A percentile compares a stretch with the other conserved stretches of the same genome.
Evolutionary conservation across 2,797 vertebrate species (phyloP).

Genomic region (Eurystomus glaucurus): DNA sequence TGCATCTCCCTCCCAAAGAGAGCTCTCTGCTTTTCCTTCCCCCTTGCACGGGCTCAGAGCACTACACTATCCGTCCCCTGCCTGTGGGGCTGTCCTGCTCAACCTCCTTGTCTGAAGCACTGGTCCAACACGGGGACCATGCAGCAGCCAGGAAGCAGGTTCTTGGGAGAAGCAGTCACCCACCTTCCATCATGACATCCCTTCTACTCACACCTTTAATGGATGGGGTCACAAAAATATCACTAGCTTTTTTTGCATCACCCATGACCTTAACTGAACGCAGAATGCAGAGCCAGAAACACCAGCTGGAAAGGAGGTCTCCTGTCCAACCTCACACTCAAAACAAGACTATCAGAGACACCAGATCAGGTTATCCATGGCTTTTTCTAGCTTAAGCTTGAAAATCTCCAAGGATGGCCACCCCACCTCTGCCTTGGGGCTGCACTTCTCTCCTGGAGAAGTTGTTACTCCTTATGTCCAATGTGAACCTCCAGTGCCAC

Average conservation of each 20-base stretch:
- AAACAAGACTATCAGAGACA: background rate
- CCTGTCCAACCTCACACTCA: background rate
- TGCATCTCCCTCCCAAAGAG: background rate
- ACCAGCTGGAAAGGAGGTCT: background rate
- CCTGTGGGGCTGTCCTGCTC: background rate
- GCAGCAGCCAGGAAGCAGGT: background rate
- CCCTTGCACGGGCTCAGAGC: background rate
- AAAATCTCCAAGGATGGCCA: background rate
- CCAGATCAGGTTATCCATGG: background rate
- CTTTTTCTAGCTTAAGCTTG: background rate
- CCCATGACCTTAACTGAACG: background rate
- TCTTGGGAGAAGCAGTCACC: background rate
- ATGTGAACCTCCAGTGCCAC: background rate
- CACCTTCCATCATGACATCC: background rate
- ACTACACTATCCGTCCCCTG: rapidly evolving
- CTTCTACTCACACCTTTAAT: background rate
- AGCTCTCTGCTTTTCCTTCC: background rate
- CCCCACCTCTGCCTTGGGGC: background rate
- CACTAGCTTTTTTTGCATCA: background rate
- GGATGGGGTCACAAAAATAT: background rate
- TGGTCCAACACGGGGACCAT: background rate
- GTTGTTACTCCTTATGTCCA: background rate
- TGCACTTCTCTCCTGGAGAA: background rate
- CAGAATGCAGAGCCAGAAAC: background rate
- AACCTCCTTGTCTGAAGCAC: background rate